Base-by-base conservation (phyloP, 1,140 invertebrate species). In the Drosophila neocordata region DNA sequence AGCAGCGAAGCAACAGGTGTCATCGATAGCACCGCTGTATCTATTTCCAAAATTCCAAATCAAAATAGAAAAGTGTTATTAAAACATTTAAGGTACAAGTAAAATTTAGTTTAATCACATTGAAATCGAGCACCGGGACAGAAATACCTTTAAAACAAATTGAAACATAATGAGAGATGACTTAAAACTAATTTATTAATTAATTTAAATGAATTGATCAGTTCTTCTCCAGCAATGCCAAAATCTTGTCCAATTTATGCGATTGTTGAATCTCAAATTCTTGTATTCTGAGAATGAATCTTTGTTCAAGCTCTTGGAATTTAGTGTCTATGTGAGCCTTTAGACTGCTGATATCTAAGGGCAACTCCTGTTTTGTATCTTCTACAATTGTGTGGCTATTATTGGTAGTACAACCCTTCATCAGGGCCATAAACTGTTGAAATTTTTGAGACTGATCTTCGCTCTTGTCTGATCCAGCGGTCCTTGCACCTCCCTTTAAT, bases 401-500 rank as follows among this genome's bases (percentile, higher is more conserved):
- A 7, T 6, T 69, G 53, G 8, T 31, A 12, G 44, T 41, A 12
- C 55, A 35, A 2, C 74, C 65, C 52, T 78, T 77, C 57, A 79
- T 72, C 6, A 85, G 34, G 2, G 58, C 48, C 85, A 84, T 65
- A 31, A 82, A 90, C 34, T 87, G 72, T 41, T 82, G 65, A 13
- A 84, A 38, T 44, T 81, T 90, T 8, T 81, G 70, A 9, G 65
- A 57, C 4, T 67, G 71, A 2, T 82, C 69, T 12, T 76, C 70
- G 2, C 73, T 3, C 6, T 66, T 68, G 1, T n/a, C 20, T 20
- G 41, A 24, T 13, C 37, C 58, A 48, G 15, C 41, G 18, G 41
- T 3, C 11, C 41, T 48, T 20, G 41, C 18, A 22, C 75, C 70
- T 7, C 72, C 70, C 52, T 41, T 81, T 53, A 79, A 65, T 4